These are phyloP conservation scores for Clepsis dumicolana DNA, from an alignment of 2,888 invertebrate genomes.

Conservation along the genomic window DNA sequence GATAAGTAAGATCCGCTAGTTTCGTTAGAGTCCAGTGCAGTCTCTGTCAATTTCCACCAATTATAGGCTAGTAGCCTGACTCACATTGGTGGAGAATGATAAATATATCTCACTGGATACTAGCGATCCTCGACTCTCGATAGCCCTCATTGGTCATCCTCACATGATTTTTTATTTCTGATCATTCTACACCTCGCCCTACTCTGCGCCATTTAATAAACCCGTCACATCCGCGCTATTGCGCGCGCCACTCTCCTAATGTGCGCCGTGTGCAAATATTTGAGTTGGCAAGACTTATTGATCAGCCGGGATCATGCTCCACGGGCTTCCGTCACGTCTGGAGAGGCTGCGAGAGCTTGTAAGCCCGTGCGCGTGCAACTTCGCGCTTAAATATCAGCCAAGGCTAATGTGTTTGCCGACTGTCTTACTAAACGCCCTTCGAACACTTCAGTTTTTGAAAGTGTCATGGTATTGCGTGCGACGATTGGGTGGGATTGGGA, in stretches of 20 bases:
- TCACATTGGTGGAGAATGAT: too few species aligned
- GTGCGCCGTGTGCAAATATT: slow-evolving; percentile 82
- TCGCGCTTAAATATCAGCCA: slow-evolving; percentile 45
- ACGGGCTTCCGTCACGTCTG: slow-evolving; percentile 78
- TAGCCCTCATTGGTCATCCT: too few species aligned
- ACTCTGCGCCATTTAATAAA: slow-evolving; percentile 36
- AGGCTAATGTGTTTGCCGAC: slow-evolving; percentile 16
- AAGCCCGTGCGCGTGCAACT: slow-evolving; percentile 64
- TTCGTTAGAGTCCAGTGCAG: too few species aligned
- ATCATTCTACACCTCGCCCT: background rate
- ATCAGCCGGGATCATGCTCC: slow-evolving; percentile 76
- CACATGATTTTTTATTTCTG: too few species aligned
- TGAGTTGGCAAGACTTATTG: slow-evolving; percentile 78
- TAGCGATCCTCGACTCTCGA: too few species aligned
- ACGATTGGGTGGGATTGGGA: background rate
- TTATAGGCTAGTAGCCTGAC: too few species aligned
- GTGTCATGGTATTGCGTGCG: background rate
- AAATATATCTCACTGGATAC: too few species aligned
- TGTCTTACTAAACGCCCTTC: slow-evolving; percentile 5
- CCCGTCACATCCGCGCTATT: slow-evolving; percentile 58
- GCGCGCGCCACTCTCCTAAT: slow-evolving; percentile 64
- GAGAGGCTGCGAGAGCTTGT: slow-evolving; percentile 64
- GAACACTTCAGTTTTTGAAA: background rate
- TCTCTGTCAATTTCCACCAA: too few species aligned
- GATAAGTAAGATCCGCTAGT: too few species aligned